Evolutionary conservation across 2,888 invertebrate genomes (phyloP).

Genomic region (Frankliniella intonsa): DNA sequence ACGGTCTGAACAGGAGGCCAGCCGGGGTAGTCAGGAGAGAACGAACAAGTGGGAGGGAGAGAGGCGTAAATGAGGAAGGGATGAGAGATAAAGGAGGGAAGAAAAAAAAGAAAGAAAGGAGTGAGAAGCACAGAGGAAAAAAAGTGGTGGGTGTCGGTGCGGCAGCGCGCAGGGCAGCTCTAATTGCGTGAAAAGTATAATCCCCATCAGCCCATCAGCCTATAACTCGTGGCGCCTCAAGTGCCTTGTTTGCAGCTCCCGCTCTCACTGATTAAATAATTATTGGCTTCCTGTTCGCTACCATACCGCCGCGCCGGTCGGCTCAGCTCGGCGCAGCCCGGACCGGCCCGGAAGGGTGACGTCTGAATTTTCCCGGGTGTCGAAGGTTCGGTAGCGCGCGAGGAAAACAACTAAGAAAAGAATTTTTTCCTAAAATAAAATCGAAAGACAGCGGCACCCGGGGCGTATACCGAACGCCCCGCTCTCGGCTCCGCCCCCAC

Average conservation of each 20-base stretch:
- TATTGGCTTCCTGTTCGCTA: constrained; percentile 6
- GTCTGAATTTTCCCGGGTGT: not conserved
- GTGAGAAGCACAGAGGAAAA: constrained; percentile 20
- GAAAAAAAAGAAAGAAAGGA: constrained; percentile 11
- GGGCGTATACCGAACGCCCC: too few species aligned
- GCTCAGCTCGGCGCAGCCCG: not conserved
- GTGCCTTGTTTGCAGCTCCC: constrained; percentile 21
- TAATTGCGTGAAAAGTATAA: constrained; percentile 25
- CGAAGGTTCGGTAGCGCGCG: not conserved
- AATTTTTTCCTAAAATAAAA: too few species aligned
- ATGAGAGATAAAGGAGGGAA: not conserved
- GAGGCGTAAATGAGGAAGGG: not conserved
- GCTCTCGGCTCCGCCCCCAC: not conserved
- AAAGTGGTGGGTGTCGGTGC: constrained; percentile 19
- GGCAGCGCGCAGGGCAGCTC: not conserved
- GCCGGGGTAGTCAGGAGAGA: not conserved
- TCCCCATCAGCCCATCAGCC: not conserved
- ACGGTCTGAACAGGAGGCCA: not conserved
- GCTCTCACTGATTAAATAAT: constrained; percentile 18
- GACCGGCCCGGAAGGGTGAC: too few species aligned
- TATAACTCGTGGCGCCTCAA: constrained; percentile 13
- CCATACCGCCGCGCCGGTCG: not conserved
- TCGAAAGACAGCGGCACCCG: too few species aligned
- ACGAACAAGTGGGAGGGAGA: constrained; percentile 9
- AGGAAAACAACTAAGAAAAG: too few species aligned